Base-by-base conservation (phyloP, 2,113 vertebrate species). In the Ia io region DNA sequence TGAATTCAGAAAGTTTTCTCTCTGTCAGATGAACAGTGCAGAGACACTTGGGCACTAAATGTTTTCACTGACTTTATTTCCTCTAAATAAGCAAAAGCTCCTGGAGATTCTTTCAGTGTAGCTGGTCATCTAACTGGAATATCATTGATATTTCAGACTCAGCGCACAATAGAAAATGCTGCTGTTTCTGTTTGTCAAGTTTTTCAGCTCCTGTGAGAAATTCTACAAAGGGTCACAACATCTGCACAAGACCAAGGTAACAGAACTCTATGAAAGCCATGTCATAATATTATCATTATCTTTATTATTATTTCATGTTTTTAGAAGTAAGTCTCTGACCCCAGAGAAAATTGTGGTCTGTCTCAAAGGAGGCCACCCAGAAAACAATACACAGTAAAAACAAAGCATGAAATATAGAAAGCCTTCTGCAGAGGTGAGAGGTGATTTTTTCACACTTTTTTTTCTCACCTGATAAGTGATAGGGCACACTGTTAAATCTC, bases 381-480 rank as follows among this genome's bases (percentile, higher is more conserved):
- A 95, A 96, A 93, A 93, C 30, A 87, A 86, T 47, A 61, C 69
- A 37, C 8, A 93, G 61, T 67, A 74, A 80, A 93, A 95, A 93
- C 28, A 96, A 96, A 96, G 61, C 37, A 69, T 14, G 86, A 87
- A 80, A 70, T 80, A 96, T 28, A 92, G 80, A 95, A 92, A 93
- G 67, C 35, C 12, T 90, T 91, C 71, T 59, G 22, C 80, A 92
- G 90, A 95, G 88, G 93, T 73, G 80, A 97, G 93, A 96, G 84
- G 95, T 70, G 92, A 93, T 91, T 90, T 95, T 96, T 94, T 95
- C 96, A 96, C 94, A 95, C 93, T 49, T 94, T 85, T 91, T 96
- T 83, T 92, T 83, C 93, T 96, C 88, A 96, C 84, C 74, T 95
- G 95, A 85, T 95, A 93, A 94, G 73, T 79, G 93, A 96, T 56